A percentile compares a stretch with the other conserved stretches of the same genome.
Evolutionary conservation across 2,888 invertebrate genomes (phyloP).

Genomic region (Epinotia bilunana): DNA sequence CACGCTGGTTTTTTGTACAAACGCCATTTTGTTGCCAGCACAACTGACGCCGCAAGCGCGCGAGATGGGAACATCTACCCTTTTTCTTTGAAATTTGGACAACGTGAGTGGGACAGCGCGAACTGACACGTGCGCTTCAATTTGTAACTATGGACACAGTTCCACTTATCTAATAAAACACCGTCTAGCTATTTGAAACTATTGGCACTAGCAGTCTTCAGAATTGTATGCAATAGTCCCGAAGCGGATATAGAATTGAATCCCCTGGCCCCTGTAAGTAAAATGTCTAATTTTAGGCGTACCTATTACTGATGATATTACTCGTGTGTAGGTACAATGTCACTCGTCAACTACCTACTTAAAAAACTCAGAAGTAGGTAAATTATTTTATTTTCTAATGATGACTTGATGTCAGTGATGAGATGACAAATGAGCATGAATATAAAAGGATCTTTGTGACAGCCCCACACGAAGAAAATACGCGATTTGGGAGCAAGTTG

Average conservation of each 20-base stretch:
- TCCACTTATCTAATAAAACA: no score
- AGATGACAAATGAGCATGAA: not conserved
- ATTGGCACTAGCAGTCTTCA: not conserved
- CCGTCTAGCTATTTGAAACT: no score
- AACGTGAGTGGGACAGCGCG: no score
- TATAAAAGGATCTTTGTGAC: not conserved
- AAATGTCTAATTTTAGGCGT: not conserved
- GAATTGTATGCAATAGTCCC: not conserved
- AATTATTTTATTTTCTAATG: not conserved
- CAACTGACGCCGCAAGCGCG: not conserved
- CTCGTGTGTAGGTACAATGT: no score
- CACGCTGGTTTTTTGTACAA: conserved; percentile 1
- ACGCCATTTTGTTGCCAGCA: not conserved
- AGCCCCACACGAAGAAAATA: conserved; percentile 16
- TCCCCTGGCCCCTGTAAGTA: not conserved
- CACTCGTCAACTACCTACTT: not conserved
- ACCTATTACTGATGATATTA: no score
- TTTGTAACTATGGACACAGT: no score
- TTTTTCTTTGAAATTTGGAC: no score
- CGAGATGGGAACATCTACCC: no score
- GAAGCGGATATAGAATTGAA: not conserved
- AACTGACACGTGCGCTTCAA: no score
- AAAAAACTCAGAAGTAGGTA: not conserved
- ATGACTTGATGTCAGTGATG: conserved; percentile 5
- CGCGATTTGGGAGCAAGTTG: no score